A percentile compares a stretch with the other conserved stretches of the same genome.
Evolutionary conservation across 2,113 vertebrate species (phyloP).

Genomic region (Balaeniceps rex): DNA sequence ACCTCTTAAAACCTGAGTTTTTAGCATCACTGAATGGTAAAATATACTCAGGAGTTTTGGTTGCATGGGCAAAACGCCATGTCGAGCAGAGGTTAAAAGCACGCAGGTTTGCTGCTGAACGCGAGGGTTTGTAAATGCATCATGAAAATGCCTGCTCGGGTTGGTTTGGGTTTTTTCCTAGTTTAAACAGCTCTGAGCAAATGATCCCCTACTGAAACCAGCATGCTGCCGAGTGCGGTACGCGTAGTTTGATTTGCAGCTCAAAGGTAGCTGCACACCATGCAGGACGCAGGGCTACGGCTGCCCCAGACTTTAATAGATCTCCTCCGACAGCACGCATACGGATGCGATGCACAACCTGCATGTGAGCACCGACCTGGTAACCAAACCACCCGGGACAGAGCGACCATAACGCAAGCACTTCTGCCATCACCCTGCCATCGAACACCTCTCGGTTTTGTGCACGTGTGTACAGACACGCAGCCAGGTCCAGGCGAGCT

Average conservation of each 20-base stretch:
- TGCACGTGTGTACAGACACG: fast-evolving
- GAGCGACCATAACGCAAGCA: background rate
- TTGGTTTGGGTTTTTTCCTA: background rate
- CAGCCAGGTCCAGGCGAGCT: fast-evolving
- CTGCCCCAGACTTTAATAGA: background rate
- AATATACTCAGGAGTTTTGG: background rate
- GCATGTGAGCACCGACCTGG: background rate
- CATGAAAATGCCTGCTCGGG: background rate
- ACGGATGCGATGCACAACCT: fast-evolving
- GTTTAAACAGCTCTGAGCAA: background rate
- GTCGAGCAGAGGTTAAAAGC: background rate
- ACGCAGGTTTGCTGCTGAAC: fast-evolving
- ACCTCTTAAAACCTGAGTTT: background rate
- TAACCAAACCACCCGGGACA: background rate
- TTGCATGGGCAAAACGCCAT: fast-evolving
- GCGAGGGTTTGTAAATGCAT: background rate
- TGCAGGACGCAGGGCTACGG: fast-evolving
- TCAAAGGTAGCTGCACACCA: background rate
- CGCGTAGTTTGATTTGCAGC: background rate
- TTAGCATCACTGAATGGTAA: background rate
- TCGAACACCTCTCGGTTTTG: background rate
- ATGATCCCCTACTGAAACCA: background rate
- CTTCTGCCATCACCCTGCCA: background rate
- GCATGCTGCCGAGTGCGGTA: background rate
- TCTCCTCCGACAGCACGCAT: background rate